These are phyloP conservation scores for Allophyes oxyacanthae DNA, from an alignment of 2,888 invertebrate genomes.

Conservation along the genomic window DNA sequence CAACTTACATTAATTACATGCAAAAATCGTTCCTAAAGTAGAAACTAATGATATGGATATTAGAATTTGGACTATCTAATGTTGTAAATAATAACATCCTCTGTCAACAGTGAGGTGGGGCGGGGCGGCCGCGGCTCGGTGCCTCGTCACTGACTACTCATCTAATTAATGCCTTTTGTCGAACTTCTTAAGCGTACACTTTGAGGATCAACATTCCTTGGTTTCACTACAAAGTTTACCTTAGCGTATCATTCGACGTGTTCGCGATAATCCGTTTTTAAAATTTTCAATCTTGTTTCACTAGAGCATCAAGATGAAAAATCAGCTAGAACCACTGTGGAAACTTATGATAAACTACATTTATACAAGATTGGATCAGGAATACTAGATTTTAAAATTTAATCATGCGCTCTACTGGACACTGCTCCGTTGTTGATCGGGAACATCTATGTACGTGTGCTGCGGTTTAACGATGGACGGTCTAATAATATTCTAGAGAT, in stretches of 20 bases:
- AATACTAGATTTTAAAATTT: slow-evolving; percentile 77
- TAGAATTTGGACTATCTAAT: slow-evolving; percentile 88
- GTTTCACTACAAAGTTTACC: slow-evolving; percentile 72
- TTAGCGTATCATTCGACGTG: slow-evolving; percentile 69
- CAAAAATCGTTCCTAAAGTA: slow-evolving; percentile 85
- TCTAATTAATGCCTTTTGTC: slow-evolving; percentile 68
- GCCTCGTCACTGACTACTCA: slow-evolving; percentile 61
- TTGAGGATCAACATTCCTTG: slow-evolving; percentile 66
- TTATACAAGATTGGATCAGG: slow-evolving; percentile 83
- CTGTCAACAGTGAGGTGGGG: slow-evolving; percentile 62
- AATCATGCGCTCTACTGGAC: slow-evolving; percentile 73
- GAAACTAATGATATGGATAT: slow-evolving; percentile 89
- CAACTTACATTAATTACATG: slow-evolving; percentile 76
- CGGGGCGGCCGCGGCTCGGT: slow-evolving; percentile 65
- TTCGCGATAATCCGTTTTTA: slow-evolving; percentile 58
- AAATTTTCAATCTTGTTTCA: slow-evolving; percentile 68
- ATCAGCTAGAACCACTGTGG: slow-evolving; percentile 79
- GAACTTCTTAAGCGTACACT: slow-evolving; percentile 73
- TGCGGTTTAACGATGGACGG: slow-evolving; percentile 73
- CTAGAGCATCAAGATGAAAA: slow-evolving; percentile 75
- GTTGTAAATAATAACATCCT: slow-evolving; percentile 75
- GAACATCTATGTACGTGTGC: slow-evolving; percentile 10
- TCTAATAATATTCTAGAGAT: slow-evolving; percentile 64
- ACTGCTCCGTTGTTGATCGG: slow-evolving; percentile 70
- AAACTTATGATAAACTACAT: slow-evolving; percentile 81